A percentile compares a stretch with the other conserved stretches of the same genome.
Evolutionary conservation across 2,797 vertebrate genomes (phyloP).

Genomic region (Sebastolobus alascanus): DNA sequence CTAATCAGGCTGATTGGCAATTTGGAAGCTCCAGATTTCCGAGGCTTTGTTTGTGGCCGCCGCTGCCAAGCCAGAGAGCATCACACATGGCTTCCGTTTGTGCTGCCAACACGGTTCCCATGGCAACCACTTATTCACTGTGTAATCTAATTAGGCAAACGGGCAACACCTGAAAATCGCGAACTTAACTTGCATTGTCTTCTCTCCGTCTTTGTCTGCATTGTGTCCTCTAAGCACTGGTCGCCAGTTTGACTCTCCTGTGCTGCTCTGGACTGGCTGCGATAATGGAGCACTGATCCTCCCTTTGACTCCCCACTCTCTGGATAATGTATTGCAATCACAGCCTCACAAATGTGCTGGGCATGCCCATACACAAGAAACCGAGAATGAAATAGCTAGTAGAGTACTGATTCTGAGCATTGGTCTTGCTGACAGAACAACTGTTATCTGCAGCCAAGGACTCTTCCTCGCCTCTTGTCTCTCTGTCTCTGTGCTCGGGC

Average conservation of each 20-base stretch:
- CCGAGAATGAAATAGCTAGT: conserved; percentile 52
- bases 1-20: conserved; percentile 80
- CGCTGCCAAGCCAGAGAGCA: conserved; percentile 61
- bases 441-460: conserved; percentile 58
- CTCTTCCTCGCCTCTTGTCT: conserved; percentile 38
- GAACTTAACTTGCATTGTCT: conserved; percentile 46
- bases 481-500: conserved; percentile 27
- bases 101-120: conserved; percentile 65
- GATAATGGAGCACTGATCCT: conserved; percentile 70
- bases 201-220: conserved; percentile 21
- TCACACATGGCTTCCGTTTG: conserved; percentile 61
- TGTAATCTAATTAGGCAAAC: conserved; percentile 58
- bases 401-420: conserved; percentile 58
- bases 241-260: conserved; percentile 63
- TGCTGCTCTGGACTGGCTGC: conserved; percentile 64
- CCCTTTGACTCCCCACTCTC: conserved; percentile 62
- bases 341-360: conserved; percentile 69
- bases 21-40: conserved; percentile 76
- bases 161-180: conserved; percentile 59
- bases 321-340: conserved; percentile 72
- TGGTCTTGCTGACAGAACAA: conserved; percentile 62
- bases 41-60: conserved; percentile 67
- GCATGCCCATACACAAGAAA: conserved; percentile 64
- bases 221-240: conserved; percentile 31
- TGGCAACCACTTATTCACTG: conserved; percentile 60